Evolutionary conservation across 2,113 vertebrate species (phyloP), one percentile per base, ranked within the genome.

Genomic region (Aspiorhynchus laticeps): DNA sequence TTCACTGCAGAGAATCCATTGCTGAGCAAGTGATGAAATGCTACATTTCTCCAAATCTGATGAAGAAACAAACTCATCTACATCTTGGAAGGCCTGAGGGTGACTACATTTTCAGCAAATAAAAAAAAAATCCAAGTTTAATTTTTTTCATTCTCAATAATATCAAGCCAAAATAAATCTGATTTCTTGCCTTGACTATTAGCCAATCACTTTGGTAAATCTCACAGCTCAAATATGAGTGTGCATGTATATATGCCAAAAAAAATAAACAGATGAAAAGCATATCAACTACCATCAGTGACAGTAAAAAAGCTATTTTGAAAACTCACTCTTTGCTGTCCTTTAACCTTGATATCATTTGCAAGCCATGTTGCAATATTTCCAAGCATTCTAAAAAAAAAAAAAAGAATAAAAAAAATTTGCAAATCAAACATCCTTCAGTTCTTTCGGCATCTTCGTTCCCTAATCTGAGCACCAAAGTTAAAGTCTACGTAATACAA

Each of bases 141-240:
- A n/a, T n/a, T n/a, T n/a, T n/a, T n/a, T n/a, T n/a, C n/a, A n/a
- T n/a, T n/a, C 56, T 59, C 56, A 24, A 7, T 26, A 63, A n/a
- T 63, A 63, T 26, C n/a, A 63, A 63, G 59, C 17, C 51, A 53
- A 53, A 53, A 6, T 53, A 93, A 95, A 92, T 96, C 94, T 82
- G n/a, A n/a, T n/a, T n/a, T n/a, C n/a, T n/a, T n/a, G 33, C 33
- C 33, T 33, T 33, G 33, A 87, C 93, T 90, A 87, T 92, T 94
- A 94, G 94, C 94, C 92, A 95, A 83, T 87, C 71, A 84, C 82
- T 74, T 87, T 5, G 69, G 89, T 86, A 91, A 93, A 90, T 36
- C 17, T 61, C 21, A 56, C 38, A n/a, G 81, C 11, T 12, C 17
- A 46, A 1, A 21, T 41, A 63, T 26, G n/a, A 12, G 15, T 48